phyloP scores from a whole-genome alignment of 2,797 vertebrate genomes.

The Erpetoichthys calabaricus region DNA sequence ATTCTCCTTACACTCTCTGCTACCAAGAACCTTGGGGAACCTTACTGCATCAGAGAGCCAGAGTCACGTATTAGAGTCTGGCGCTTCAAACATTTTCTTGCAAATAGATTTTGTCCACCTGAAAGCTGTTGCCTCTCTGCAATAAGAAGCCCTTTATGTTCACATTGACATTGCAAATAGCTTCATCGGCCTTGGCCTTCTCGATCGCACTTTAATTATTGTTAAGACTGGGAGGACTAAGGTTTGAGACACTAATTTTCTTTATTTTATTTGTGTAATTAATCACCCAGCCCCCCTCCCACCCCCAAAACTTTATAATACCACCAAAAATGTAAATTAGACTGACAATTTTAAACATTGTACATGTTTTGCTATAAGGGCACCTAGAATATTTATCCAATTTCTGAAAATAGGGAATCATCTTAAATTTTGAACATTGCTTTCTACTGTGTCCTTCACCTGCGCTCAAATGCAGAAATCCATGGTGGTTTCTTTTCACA shows the following conservation, averaged over 20 bases:
- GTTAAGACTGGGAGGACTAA: conserved; percentile 3
- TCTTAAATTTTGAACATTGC: too few relatives aligned
- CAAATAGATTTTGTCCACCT: neutral
- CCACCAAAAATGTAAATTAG: neutral
- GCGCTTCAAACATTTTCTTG: too few relatives aligned
- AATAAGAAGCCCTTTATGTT: neutral
- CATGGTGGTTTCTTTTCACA: too few relatives aligned
- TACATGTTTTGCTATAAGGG: too few relatives aligned
- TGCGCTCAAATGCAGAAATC: too few relatives aligned
- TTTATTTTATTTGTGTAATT: conserved; percentile 1
- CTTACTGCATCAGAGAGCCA: too few relatives aligned
- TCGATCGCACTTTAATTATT: conserved; percentile 3
- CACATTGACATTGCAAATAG: neutral
- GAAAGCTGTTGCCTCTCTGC: neutral
- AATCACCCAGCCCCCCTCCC: neutral
- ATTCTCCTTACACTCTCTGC: too few relatives aligned
- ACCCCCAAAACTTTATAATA: neutral
- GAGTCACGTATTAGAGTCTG: too few relatives aligned
- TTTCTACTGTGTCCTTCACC: too few relatives aligned
- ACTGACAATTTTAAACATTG: neutral
- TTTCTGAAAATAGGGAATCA: too few relatives aligned
- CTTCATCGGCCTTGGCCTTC: conserved; percentile 1
- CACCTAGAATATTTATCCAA: too few relatives aligned
- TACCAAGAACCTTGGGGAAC: too few relatives aligned
- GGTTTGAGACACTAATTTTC: conserved; percentile 1